phyloP scores from a whole-genome alignment of 2,888 invertebrate genomes.

The Gastrophysa polygoni region DNA sequence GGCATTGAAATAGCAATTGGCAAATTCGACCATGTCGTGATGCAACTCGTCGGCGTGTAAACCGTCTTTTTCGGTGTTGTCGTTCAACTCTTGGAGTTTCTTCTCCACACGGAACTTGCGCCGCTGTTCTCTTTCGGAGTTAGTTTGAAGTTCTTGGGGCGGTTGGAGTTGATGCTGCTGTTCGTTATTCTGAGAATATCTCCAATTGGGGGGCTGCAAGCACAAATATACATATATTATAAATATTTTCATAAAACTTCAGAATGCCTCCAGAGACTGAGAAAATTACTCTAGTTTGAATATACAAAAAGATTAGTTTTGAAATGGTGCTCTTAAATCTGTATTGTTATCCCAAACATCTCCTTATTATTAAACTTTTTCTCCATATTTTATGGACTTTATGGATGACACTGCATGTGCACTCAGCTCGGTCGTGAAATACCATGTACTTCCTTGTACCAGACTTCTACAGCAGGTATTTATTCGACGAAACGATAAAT shows the following conservation, averaged over 20 bases:
- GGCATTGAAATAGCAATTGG: constrained; percentile 90
- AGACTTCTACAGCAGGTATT: too few species aligned
- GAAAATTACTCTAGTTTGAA: background rate
- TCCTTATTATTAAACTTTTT: too few species aligned
- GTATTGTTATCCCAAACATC: too few species aligned
- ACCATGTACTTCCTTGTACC: too few species aligned
- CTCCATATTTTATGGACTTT: too few species aligned
- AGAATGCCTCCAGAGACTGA: background rate
- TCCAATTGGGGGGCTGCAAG: constrained; percentile 53
- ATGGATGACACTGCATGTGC: too few species aligned
- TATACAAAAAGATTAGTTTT: background rate
- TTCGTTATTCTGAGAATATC: constrained; percentile 41
- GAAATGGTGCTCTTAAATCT: background rate
- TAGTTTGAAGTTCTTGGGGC: constrained; percentile 52
- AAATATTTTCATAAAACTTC: background rate
- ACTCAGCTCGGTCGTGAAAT: too few species aligned
- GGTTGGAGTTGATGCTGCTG: constrained; percentile 24
- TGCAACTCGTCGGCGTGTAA: constrained; percentile 64
- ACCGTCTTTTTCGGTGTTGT: constrained; percentile 62
- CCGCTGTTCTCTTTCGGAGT: constrained; percentile 75
- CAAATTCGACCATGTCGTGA: constrained; percentile 90
- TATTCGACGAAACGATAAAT: too few species aligned
- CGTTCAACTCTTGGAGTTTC: constrained; percentile 82
- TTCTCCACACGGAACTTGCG: constrained; percentile 86
- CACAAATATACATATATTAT: too few species aligned